These are phyloP conservation scores for Thereuonema tuberculata DNA, from an alignment of 1,140 invertebrate species.

Conservation along the genomic window DNA sequence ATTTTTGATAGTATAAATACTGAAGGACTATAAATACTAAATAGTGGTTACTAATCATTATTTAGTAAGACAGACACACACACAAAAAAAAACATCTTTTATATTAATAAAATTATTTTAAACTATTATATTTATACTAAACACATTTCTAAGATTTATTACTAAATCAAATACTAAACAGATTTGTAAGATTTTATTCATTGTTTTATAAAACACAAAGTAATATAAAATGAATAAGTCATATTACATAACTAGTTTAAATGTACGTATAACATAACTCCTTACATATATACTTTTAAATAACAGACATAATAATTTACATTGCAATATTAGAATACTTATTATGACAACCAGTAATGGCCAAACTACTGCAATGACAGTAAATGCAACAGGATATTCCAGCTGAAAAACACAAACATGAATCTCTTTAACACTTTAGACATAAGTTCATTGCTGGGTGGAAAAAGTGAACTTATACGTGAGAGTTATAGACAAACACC, in stretches of 20 bases:
- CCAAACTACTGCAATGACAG: background rate
- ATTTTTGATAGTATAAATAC: background rate
- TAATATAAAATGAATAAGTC: too few relatives aligned
- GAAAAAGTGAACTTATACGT: background rate
- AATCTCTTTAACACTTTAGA: background rate
- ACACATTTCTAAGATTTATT: background rate
- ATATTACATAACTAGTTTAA: background rate
- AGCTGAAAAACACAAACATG: background rate
- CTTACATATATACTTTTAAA: background rate
- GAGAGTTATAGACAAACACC: background rate
- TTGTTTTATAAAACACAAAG: too few relatives aligned
- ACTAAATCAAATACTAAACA: background rate
- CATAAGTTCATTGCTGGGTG: background rate
- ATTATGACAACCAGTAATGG: background rate
- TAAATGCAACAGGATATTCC: background rate
- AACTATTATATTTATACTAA: background rate
- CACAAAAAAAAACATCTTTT: background rate
- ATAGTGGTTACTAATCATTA: too few relatives aligned
- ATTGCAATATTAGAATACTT: background rate
- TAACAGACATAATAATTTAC: too few relatives aligned
- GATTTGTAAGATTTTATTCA: too few relatives aligned
- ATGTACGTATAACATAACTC: background rate
- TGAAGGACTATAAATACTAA: too few relatives aligned
- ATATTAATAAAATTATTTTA: too few relatives aligned
- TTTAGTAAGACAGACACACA: background rate